Evolutionary conservation across 1,140 invertebrate genomes (phyloP).

Genomic region (Drosophila carrolli): DNA sequence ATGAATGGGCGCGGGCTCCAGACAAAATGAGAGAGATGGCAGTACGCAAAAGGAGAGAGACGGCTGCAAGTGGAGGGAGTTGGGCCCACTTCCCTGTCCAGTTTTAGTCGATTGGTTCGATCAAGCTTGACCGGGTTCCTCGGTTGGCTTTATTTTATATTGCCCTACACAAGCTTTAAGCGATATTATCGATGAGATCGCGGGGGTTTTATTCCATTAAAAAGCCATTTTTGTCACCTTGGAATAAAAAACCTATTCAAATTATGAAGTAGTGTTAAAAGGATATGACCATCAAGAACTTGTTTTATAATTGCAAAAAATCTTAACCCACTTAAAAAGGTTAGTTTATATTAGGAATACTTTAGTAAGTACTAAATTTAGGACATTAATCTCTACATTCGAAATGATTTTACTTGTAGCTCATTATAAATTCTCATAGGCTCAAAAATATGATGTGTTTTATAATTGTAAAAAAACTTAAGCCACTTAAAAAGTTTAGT

Average conservation of each 20-base stretch:
- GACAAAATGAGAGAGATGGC: constrained; percentile 39
- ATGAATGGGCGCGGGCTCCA: constrained; percentile 83
- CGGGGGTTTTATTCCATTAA: not conserved
- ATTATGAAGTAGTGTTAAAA: not conserved
- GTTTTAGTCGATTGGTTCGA: constrained; percentile 26
- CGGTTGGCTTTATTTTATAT: constrained; percentile 13
- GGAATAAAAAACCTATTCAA: not conserved
- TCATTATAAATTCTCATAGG: constrained; percentile 6
- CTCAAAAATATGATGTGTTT: not conserved
- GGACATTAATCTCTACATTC: no score
- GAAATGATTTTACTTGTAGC: not conserved
- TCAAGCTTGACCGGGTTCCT: constrained; percentile 38
- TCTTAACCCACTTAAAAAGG: not conserved
- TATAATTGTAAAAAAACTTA: no score
- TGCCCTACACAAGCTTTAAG: constrained; percentile 1
- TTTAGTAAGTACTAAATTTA: no score
- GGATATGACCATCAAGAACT: not conserved
- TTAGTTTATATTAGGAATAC: no score
- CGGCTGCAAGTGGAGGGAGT: constrained; percentile 17
- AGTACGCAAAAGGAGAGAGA: constrained; percentile 7
- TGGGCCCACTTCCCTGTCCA: constrained; percentile 59
- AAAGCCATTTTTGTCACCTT: constrained; percentile 23
- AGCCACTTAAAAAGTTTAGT: not conserved
- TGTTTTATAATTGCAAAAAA: no score
- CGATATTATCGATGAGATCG: constrained; percentile 28